Base-by-base conservation (phyloP, 2,113 vertebrate species). In the Columbina picui region DNA sequence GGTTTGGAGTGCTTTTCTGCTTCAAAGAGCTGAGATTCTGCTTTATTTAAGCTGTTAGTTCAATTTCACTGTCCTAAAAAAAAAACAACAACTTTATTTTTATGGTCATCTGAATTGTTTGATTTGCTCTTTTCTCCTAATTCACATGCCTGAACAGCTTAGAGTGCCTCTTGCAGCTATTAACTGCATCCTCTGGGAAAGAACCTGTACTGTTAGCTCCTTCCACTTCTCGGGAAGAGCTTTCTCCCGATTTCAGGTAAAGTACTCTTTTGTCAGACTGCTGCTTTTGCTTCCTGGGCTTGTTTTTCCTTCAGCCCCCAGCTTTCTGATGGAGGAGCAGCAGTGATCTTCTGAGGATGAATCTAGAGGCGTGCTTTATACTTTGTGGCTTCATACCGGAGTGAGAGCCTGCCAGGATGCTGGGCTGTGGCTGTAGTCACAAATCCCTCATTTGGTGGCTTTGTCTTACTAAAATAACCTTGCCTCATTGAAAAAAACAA, bases 1-100 rank as follows among this genome's bases (percentile, higher is more conserved):
- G 22, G 8, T 89, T 29, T 53, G 41, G 55, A 61, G 29, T 34
- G 32, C 38, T 93, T 61, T 30, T 50, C 27, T 79, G 45, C 56
- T 36, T 90, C 50, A 71, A 26, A 82, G 38, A 81, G 14, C 32
- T 0, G 1, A 76, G 50, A 84, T 89, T 89, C 56, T 63, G 34
- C 43, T 43, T 63, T 84, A 34, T 68, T 84, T 76, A 67, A 89
- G 32, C 47, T 55, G 32, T 61, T 75, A 43, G 69, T 82, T 91
- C 73, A 81, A 6, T 90, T 77, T 87, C 60, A 43, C n/a, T 83
- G 71, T 74, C 45, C 52, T 88, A 36, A 85, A 78, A 56, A 86
- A 50, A 49, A 0, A 0, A 1, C 2, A n/a, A n/a, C 19, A 5
- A 4, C 29, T 79, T 63, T 34, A 41, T 84, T 89, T 80, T 84